Evolutionary conservation across 2,888 invertebrate species (phyloP), one percentile per base, ranked within the genome.

Genomic region (Drosophila rubida): DNA sequence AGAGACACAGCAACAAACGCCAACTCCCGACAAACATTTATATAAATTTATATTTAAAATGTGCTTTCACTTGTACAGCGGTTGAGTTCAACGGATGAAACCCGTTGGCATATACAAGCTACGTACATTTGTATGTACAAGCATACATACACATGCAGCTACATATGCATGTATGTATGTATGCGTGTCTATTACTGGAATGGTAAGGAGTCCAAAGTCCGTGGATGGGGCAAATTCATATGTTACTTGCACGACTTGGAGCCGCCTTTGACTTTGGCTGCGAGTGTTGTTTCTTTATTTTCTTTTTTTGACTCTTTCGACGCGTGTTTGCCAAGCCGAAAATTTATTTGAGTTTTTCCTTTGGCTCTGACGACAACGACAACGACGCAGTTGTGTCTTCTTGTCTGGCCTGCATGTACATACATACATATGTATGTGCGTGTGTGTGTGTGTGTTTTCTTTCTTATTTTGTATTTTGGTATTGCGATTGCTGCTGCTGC

Each of bases 1-100:
- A 62, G 58, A 66, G 39, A 51, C 67, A 63, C 55, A 59, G 35
- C 14, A 37, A 27, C 25, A 54, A 62, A 37, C 19, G 22, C 27
- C 32, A 57, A 37, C 59, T 45, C 42, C 54, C 27, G 42, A 55
- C 42, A 58, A 69, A 68, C 61, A 80, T 80, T 80, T 68, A 62
- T 76, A 74, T 69, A 75, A 58, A 75, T 78, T 59, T 73, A 57
- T 69, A 79, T 69, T 76, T 73, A 63, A 71, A 64, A 54, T 76
- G 53, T 59, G 53, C 57, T 67, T 44, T 35, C 9, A 8, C 27
- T 35, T 9, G n/a, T 25, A 25, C 59, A 37, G 39, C 30, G 19
- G 16, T n/a, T 61, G 48, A 35, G 27, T 7, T 19, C 14, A 11
- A 27, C 27, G 16, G 37, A 22, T 16, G 30, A 9, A 50, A 46